These are phyloP conservation scores for Helogale parvula DNA, from an alignment of 2,113 vertebrate species.

Conservation along the genomic window DNA sequence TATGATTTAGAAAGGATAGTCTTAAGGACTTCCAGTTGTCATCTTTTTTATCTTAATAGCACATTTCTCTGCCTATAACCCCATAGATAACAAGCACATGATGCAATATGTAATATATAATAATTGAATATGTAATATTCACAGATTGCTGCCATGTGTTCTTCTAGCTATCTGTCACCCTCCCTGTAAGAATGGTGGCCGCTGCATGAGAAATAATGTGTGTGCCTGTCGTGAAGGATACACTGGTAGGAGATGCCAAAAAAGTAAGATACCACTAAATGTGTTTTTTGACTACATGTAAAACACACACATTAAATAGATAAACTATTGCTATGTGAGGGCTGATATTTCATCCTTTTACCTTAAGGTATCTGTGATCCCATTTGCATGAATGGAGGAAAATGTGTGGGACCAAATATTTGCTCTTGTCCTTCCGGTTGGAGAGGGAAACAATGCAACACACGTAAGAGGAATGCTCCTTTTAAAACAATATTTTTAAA, in stretches of 20 bases:
- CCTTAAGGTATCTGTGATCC: slow-evolving; percentile 94
- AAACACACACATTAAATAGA: not conserved
- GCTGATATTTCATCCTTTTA: slow-evolving; percentile 33
- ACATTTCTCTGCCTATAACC: slow-evolving; percentile 31
- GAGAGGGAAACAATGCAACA: slow-evolving; percentile 90
- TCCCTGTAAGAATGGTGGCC: slow-evolving; percentile 94
- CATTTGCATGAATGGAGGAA: slow-evolving; percentile 93
- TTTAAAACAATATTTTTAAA: not conserved
- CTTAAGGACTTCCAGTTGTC: slow-evolving; percentile 24
- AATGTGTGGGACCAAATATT: slow-evolving; percentile 90
- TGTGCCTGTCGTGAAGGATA: slow-evolving; percentile 92
- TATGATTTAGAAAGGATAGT: slow-evolving; percentile 44
- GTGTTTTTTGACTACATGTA: not conserved
- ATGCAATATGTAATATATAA: not conserved
- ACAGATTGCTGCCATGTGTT: slow-evolving; percentile 21
- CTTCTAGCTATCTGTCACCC: slow-evolving; percentile 93
- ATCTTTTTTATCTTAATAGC: slow-evolving; percentile 56
- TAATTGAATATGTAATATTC: not conserved
- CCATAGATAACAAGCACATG: not conserved
- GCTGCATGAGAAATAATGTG: slow-evolving; percentile 93
- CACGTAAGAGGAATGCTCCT: slow-evolving; percentile 86
- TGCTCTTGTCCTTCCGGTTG: slow-evolving; percentile 96
- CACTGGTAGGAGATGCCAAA: slow-evolving; percentile 92
- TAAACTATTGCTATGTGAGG: not conserved
- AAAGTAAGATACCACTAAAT: slow-evolving; percentile 87